A percentile compares a stretch with the other conserved stretches of the same genome.
Conservation (phyloP, 2,888 invertebrate genomes). For the Parnassius orleans region DNA sequence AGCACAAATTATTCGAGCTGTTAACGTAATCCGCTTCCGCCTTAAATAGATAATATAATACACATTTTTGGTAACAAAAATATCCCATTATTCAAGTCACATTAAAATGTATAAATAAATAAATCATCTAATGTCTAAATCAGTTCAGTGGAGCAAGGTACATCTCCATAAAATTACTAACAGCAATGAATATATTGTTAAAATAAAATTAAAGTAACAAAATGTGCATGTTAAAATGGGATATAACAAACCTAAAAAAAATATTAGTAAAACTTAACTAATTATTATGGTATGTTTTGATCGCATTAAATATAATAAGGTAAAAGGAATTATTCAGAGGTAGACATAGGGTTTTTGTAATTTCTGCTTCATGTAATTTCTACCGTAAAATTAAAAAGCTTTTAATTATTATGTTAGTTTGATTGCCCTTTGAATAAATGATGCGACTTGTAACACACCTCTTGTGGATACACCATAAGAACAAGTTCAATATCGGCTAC, state of each 20-base stretch:
- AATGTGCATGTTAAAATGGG: conserved; percentile 4
- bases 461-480: too few relatives aligned
- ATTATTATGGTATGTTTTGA: neutral
- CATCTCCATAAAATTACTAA: conserved; percentile 8
- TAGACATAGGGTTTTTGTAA: conserved; percentile 9
- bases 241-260: conserved; percentile 8
- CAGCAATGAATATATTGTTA: conserved; percentile 1
- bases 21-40: neutral
- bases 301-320: neutral
- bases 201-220: neutral
- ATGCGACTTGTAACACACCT: too few relatives aligned
- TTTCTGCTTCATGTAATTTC: neutral
- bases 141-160: conserved; percentile 7
- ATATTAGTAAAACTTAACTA: conserved; percentile 18
- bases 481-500: neutral
- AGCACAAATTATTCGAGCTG: neutral
- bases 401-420: too few relatives aligned
- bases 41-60: neutral
- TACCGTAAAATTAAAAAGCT: too few relatives aligned
- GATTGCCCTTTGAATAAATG: too few relatives aligned
- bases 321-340: conserved; percentile 18
- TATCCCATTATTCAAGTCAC: neutral
- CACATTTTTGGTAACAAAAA: conserved; percentile 7
- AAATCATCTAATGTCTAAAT: conserved; percentile 4
- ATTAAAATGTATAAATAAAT: neutral